A percentile compares a stretch with the other conserved stretches of the same genome.
phyloP scores from a whole-genome alignment of 1,140 invertebrate species.

The Euura saliciscinereae region DNA sequence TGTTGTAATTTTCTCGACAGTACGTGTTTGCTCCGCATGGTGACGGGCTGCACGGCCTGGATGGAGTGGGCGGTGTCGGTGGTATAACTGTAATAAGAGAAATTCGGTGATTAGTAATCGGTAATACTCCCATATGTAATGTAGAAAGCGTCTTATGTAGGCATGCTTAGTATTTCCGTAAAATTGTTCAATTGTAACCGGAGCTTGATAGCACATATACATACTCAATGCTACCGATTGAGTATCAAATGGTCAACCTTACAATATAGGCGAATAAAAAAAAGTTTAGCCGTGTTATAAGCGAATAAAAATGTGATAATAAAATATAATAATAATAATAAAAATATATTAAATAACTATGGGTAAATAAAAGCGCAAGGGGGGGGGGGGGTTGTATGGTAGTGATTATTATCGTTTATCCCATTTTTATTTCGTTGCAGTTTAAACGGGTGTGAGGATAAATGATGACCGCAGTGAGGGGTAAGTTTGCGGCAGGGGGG shows the following conservation, averaged over 20 bases:
- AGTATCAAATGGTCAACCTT: neutral
- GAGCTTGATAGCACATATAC: neutral
- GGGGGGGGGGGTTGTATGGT: neutral
- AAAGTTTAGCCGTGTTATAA: neutral
- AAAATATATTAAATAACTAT: neutral
- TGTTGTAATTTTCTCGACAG: slow-evolving; percentile 64
- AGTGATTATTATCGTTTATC: neutral
- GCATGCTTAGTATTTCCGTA: neutral
- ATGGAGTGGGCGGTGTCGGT: slow-evolving; percentile 32
- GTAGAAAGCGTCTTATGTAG: slow-evolving; percentile 9
- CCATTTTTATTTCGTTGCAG: neutral
- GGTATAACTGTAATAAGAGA: slow-evolving; percentile 26
- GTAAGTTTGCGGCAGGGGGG: neutral
- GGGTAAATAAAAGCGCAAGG: neutral
- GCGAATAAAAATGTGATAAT: neutral
- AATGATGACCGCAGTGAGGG: neutral
- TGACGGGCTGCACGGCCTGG: slow-evolving; percentile 70
- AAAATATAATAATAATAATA: no score
- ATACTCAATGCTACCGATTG: neutral
- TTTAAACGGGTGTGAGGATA: neutral
- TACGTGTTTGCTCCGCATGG: slow-evolving; percentile 76
- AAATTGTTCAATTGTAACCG: slow-evolving; percentile 9
- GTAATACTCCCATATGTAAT: slow-evolving; percentile 33
- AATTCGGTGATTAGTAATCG: slow-evolving; percentile 30
- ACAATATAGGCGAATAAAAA: neutral